phyloP scores from a whole-genome alignment of 1,140 invertebrate genomes.

The Oryctes rhinoceros region DNA sequence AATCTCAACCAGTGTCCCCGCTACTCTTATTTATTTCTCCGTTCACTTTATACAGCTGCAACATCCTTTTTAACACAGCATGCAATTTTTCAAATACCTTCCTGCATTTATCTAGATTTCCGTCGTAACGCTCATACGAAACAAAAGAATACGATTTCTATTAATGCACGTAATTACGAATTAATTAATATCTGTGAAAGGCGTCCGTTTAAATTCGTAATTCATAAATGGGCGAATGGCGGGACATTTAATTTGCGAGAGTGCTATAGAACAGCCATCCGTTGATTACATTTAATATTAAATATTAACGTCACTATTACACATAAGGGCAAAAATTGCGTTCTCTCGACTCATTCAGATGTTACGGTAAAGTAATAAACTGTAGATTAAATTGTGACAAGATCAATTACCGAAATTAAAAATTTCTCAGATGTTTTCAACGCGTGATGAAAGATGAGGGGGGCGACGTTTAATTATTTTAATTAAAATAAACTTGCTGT shows the following conservation, averaged over 20 bases:
- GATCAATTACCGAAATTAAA: conserved; percentile 35
- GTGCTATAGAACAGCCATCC: conserved; percentile 22
- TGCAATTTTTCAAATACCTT: neutral
- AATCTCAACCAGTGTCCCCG: neutral
- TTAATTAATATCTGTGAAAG: conserved; percentile 32
- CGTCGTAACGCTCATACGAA: neutral
- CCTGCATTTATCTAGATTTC: too few relatives aligned
- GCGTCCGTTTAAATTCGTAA: conserved; percentile 26
- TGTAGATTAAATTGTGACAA: conserved; percentile 34
- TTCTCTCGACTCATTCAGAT: conserved; percentile 25
- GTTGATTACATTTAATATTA: conserved; percentile 30
- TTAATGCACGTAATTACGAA: conserved; percentile 6
- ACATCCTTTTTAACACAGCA: neutral
- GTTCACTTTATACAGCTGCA: too few relatives aligned
- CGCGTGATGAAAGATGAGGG: neutral
- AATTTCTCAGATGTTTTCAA: conserved; percentile 23
- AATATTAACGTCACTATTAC: conserved; percentile 34
- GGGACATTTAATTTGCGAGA: conserved; percentile 35
- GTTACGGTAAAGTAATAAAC: conserved; percentile 34
- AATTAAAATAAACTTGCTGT: neutral
- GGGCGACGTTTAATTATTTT: conserved; percentile 21
- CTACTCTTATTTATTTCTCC: too few relatives aligned
- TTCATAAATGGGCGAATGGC: neutral
- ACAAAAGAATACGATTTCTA: neutral
- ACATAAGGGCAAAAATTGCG: conserved; percentile 33